phyloP scores from a whole-genome alignment of 2,797 vertebrate species.

The Peromyscus attwateri region DNA sequence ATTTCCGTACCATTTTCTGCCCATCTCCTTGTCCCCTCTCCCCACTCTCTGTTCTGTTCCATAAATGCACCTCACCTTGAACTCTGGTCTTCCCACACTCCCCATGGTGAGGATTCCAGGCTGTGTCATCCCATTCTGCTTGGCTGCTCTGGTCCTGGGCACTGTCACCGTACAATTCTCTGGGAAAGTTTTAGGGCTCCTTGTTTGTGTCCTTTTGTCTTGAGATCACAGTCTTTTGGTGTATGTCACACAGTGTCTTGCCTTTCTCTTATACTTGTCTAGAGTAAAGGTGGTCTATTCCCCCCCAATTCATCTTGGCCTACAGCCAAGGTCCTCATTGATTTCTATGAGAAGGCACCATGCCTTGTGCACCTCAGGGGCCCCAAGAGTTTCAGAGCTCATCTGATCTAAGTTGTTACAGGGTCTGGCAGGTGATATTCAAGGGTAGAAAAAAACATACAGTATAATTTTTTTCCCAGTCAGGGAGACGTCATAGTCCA shows the following conservation, averaged over 20 bases:
- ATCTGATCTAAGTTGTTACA: not conserved
- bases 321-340: not conserved
- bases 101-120: not conserved
- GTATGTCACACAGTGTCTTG: not conserved
- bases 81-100: not conserved
- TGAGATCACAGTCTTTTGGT: not conserved
- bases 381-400: not conserved
- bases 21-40: not conserved
- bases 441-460: not conserved
- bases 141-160: not conserved
- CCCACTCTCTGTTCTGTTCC: not conserved
- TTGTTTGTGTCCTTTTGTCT: not conserved
- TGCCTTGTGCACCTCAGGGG: not conserved
- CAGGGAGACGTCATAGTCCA: not conserved
- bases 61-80: not conserved
- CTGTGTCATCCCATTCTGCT: not conserved
- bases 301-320: not conserved
- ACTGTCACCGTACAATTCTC: not conserved
- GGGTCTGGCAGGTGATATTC: not conserved
- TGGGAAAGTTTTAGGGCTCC: not conserved
- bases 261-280: not conserved
- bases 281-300: not conserved
- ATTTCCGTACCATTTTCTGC: not conserved
- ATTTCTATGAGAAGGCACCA: not conserved
- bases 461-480: not conserved